Conservation (phyloP, 2,888 invertebrate genomes). For the Dioctria rufipes region DNA sequence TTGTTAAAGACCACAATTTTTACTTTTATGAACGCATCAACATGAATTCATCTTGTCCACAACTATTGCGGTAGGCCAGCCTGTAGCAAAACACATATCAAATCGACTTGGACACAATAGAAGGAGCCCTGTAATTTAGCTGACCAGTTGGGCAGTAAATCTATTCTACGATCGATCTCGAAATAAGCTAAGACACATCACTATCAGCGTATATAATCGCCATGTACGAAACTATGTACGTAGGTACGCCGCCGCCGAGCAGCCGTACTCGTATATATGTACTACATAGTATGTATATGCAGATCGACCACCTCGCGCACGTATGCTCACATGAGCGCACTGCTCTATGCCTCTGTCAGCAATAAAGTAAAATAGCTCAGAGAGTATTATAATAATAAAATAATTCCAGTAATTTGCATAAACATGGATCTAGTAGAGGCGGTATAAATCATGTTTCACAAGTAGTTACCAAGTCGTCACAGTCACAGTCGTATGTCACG, state of each 20-base stretch:
- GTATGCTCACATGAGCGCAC: constrained; percentile 1
- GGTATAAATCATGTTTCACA: constrained; percentile 55
- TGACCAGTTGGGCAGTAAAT: constrained; percentile 30
- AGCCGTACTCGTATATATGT: no score
- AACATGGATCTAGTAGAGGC: constrained; percentile 51
- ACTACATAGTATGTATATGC: neutral
- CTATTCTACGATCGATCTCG: constrained; percentile 23
- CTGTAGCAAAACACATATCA: neutral
- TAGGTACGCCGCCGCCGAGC: neutral
- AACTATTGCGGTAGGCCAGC: constrained; percentile 29
- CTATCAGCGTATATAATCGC: constrained; percentile 19
- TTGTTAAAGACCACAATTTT: constrained; percentile 1
- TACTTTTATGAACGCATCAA: constrained; percentile 19
- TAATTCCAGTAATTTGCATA: constrained; percentile 55
- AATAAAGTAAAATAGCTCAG: constrained; percentile 42
- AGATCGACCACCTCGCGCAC: constrained; percentile 14
- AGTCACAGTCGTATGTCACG: constrained; percentile 13
- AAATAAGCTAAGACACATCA: constrained; percentile 39
- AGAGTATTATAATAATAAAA: constrained; percentile 54
- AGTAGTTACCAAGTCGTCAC: constrained; percentile 51
- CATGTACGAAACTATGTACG: neutral
- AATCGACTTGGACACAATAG: constrained; percentile 8
- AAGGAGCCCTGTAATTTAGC: constrained; percentile 32
- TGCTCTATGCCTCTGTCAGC: constrained; percentile 15
- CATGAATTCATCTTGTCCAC: constrained; percentile 26